These are phyloP conservation scores for Hydractinia symbiolongicarpus DNA, from an alignment of 30 jellyfish, hydroid and myxozoan species.

Conservation along the genomic window DNA sequence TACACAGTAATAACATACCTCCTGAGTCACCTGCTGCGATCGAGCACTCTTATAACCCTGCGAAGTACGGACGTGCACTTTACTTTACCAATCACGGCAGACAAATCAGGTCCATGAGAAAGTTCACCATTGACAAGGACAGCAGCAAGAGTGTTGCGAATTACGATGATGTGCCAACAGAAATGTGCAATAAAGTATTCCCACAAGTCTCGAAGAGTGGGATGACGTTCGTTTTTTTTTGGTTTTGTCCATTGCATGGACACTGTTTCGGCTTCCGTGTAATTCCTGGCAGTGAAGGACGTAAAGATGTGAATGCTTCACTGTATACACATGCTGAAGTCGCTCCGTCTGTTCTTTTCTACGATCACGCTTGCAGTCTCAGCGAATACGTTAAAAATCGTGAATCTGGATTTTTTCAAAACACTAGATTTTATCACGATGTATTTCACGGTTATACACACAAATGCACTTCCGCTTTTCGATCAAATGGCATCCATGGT, in stretches of 20 bases:
- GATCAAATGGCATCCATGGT: constrained; percentile 10
- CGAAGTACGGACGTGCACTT: not conserved
- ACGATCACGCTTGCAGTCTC: constrained; percentile 13
- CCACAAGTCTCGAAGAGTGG: not conserved
- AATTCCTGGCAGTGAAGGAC: constrained; percentile 8
- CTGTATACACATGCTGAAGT: constrained; percentile 11
- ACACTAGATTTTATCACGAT: constrained; percentile 9
- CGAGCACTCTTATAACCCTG: constrained; percentile 2
- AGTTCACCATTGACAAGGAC: constrained; percentile 2
- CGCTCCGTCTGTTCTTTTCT: not conserved
- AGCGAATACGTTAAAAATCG: not conserved
- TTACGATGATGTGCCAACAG: constrained; percentile 12
- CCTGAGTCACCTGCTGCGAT: not conserved
- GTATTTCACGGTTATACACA: constrained; percentile 16
- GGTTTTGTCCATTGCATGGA: not conserved
- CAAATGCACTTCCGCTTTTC: constrained; percentile 7
- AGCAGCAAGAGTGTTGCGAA: not conserved
- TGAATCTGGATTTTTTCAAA: constrained; percentile 6
- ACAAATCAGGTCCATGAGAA: constrained; percentile 10
- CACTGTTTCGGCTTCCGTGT: not conserved
- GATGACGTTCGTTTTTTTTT: too few relatives aligned
- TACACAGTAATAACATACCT: too few relatives aligned
- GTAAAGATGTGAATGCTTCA: constrained; percentile 4
- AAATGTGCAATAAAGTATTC: not conserved
- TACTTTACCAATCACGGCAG: constrained; percentile 7